These are phyloP conservation scores for Xanthorhoe spadicearia DNA, from an alignment of 2,888 invertebrate species.

Conservation along the genomic window DNA sequence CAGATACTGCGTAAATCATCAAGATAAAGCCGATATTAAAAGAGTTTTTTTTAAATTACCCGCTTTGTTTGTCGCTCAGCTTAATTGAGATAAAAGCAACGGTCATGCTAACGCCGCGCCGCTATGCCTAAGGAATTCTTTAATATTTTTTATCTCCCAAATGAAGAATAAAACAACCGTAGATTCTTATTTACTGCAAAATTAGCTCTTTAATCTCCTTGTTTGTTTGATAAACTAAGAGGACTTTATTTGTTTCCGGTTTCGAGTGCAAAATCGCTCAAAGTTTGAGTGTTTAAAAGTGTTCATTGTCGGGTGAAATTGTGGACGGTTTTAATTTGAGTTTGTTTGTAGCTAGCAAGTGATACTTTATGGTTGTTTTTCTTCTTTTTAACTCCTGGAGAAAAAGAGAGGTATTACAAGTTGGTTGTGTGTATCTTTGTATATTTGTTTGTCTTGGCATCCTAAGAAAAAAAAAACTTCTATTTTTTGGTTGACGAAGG, in stretches of 20 bases:
- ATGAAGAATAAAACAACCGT: constrained; percentile 38
- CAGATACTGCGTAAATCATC: too few species aligned
- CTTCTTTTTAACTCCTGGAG: background rate
- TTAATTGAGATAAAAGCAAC: background rate
- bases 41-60: constrained; percentile 15
- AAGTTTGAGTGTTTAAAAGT: constrained; percentile 25
- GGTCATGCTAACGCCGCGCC: constrained; percentile 32
- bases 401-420: background rate
- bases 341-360: constrained; percentile 4
- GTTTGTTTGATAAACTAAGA: constrained; percentile 45
- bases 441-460: background rate
- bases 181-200: constrained; percentile 41
- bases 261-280: constrained; percentile 32
- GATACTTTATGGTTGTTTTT: background rate
- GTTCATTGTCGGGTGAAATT: constrained; percentile 13
- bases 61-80: constrained; percentile 17
- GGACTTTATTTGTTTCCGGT: constrained; percentile 43
- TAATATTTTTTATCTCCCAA: constrained; percentile 45
- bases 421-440: background rate
- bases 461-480: too few species aligned
- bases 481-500: background rate
- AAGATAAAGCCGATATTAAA: too few species aligned
- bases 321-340: constrained; percentile 3
- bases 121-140: constrained; percentile 52
- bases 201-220: constrained; percentile 45